Evolutionary conservation across 2,888 invertebrate genomes (phyloP).

Genomic region (Oxycera nigricornis): DNA sequence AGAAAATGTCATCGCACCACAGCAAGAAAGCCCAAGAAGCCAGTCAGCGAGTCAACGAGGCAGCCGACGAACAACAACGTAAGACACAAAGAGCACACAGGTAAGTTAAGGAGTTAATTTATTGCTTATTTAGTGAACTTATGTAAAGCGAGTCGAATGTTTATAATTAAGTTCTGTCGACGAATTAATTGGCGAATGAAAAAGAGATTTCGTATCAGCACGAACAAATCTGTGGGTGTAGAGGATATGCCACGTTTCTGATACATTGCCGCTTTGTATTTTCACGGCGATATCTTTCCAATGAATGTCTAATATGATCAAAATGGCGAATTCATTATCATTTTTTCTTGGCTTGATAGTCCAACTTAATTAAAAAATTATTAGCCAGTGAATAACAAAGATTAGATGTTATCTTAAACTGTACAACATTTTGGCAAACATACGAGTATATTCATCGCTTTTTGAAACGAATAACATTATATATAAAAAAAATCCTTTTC

Average conservation of each 20-base stretch:
- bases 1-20: background rate
- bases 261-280: conserved; percentile 15
- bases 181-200: conserved; percentile 46
- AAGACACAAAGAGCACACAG: conserved; percentile 41
- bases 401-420: too few species aligned
- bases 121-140: conserved; percentile 47
- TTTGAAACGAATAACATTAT: too few species aligned
- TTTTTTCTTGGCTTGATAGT: background rate
- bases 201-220: conserved; percentile 41
- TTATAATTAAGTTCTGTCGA: conserved; percentile 47
- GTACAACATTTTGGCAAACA: too few species aligned
- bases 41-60: background rate
- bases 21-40: background rate
- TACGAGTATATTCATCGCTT: too few species aligned
- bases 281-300: background rate
- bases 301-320: background rate
- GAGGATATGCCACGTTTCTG: conserved; percentile 37
- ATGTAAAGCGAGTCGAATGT: conserved; percentile 46
- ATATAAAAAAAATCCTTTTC: too few species aligned
- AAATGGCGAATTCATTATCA: background rate
- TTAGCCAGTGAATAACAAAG: too few species aligned
- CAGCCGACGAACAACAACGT: conserved; percentile 32
- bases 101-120: conserved; percentile 46
- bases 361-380: too few species aligned
- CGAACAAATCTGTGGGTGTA: conserved; percentile 43